Evolutionary conservation across 2,797 vertebrate species (phyloP), one percentile per base, ranked within the genome.

Genomic region (Characodon lateralis): DNA sequence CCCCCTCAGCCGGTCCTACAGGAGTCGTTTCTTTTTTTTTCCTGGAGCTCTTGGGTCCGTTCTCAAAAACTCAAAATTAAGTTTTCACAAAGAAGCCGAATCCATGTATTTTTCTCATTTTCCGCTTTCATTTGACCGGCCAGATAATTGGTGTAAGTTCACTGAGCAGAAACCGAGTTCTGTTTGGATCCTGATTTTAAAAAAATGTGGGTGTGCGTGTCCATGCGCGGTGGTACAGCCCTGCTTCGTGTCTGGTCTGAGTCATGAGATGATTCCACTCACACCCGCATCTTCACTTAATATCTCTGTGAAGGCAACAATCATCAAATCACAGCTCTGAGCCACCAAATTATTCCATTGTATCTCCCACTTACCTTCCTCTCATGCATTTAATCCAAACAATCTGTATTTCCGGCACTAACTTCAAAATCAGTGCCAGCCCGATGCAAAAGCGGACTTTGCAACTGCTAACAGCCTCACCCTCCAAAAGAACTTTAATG

Each of bases 161-260:
- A 43, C 22, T 69, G 24, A 55, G 70, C 50, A 31, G 84, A 46
- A 73, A 59, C 78, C 58, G 79, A 85, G 72, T 26, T 28, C 16
- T 8, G 74, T 66, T 35, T 72, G 82, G 76, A 74, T 61, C 46
- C 46, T 72, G 50, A 41, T 73, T 63, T 12, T 16, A 39, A 31
- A 46, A 26, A 78, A 73, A 70, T 74, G 68, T 69, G 35, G 78
- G 82, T 76, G 53, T 59, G 70, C 65, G 71, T 61, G 70, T 80
- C 63, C 55, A 48, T 65, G 74, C 4, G 75, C 80, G 81, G 56
- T 63, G 2, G 14, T 83, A 74, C 48, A 77, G 87, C 89, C 85
- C 82, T 93, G 89, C 78, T 78, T 90, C 85, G 81, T 93, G 89
- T 78, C 79, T 87, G 76, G 31, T 59, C 78, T 89, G 86, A 92